Evolutionary conservation across 2,888 invertebrate species (phyloP).

Genomic region (Andrena praecox): DNA sequence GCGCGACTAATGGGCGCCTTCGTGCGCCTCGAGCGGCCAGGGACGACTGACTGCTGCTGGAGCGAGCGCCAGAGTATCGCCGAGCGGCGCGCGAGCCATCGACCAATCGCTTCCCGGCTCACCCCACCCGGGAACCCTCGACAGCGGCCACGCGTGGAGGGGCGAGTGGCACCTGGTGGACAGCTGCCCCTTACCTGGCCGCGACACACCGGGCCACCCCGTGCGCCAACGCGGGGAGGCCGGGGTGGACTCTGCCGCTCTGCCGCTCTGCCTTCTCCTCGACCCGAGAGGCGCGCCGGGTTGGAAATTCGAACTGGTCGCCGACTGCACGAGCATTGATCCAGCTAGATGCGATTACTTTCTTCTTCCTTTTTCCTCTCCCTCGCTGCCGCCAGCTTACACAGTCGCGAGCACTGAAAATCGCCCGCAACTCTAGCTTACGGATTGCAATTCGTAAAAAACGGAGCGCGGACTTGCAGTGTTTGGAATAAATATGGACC

Average conservation of each 20-base stretch:
- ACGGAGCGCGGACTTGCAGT: too few relatives aligned
- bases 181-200: conserved; percentile 83
- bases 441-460: too few relatives aligned
- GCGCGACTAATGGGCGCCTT: conserved; percentile 37
- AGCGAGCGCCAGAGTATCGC: conserved; percentile 78
- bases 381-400: neutral
- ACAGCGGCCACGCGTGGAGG: conserved; percentile 54
- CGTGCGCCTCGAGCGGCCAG: conserved; percentile 77
- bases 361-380: conserved; percentile 10
- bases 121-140: conserved; percentile 53
- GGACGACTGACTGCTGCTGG: conserved; percentile 81
- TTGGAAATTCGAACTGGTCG: conserved; percentile 67
- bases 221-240: conserved; percentile 64
- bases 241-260: conserved; percentile 48
- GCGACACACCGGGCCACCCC: conserved; percentile 79
- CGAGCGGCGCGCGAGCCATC: conserved; percentile 82
- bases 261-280: conserved; percentile 16
- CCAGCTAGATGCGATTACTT: conserved; percentile 62
- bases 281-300: conserved; percentile 55
- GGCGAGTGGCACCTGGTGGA: conserved; percentile 81
- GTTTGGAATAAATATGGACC: too few relatives aligned
- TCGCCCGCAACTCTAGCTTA: neutral
- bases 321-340: conserved; percentile 66
- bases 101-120: conserved; percentile 73
- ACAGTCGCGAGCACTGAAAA: neutral